Conservation (phyloP, 2,797 vertebrate species). For the Tiaroga cobitis region DNA sequence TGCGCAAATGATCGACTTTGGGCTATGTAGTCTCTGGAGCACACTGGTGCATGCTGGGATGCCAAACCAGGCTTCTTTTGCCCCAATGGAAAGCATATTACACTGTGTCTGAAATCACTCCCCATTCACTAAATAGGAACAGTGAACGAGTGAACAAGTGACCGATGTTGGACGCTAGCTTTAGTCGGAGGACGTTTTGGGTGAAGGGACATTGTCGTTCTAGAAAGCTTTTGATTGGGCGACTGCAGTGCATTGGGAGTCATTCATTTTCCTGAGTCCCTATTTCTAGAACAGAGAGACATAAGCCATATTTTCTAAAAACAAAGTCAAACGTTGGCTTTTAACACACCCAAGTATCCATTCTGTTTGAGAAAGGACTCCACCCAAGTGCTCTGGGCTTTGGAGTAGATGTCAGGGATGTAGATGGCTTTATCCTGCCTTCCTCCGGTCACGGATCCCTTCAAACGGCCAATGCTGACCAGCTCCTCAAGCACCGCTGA, state of each 20-base stretch:
- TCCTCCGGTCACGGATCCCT: conserved; percentile 90
- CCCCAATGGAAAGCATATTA: neutral
- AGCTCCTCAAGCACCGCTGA: conserved; percentile 91
- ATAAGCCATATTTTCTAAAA: neutral
- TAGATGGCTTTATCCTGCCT: conserved; percentile 94
- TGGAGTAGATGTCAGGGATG: conserved; percentile 94
- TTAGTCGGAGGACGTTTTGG: neutral
- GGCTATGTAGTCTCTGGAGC: neutral
- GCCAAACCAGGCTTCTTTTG: neutral
- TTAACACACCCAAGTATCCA: conserved; percentile 86
- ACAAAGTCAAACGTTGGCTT: neutral
- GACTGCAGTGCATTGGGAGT: neutral
- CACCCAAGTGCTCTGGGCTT: conserved; percentile 92
- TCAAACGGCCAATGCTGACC: conserved; percentile 86
- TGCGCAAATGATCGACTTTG: neutral
- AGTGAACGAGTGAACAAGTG: neutral
- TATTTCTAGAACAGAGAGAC: neutral
- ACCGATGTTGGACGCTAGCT: neutral
- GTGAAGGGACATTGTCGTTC: neutral
- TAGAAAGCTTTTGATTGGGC: neutral
- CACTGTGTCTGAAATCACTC: neutral
- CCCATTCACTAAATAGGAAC: neutral
- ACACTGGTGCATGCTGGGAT: neutral
- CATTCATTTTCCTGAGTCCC: neutral
- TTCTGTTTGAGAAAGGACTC: conserved; percentile 97